A percentile compares a stretch with the other conserved stretches of the same genome.
Evolutionary conservation across 2,888 invertebrate species (phyloP).

Genomic region (Halocaridina rubra): DNA sequence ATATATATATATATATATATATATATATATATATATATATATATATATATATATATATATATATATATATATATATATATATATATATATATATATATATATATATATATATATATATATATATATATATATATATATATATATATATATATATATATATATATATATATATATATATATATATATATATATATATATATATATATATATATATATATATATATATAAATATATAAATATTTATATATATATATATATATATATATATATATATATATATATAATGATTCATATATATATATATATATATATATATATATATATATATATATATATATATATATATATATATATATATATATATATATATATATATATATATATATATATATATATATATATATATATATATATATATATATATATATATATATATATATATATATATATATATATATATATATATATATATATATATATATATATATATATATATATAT

Average conservation of each 20-base stretch:
- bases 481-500: neutral
- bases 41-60: neutral
- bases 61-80: neutral
- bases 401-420: neutral
- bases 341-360: neutral
- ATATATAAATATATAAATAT: neutral
- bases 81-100: neutral
- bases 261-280: neutral
- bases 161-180: neutral
- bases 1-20: neutral
- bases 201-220: neutral
- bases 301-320: neutral
- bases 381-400: neutral
- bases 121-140: neutral
- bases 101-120: neutral
- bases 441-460: neutral
- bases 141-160: neutral
- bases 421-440: neutral
- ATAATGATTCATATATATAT: neutral
- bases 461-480: neutral
- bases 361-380: neutral
- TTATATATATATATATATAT: neutral
- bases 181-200: neutral
- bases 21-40: neutral
- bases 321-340: neutral